Evolutionary conservation across 2,113 vertebrate species (phyloP), one percentile per base, ranked within the genome.

Genomic region (Erinaceus europaeus): DNA sequence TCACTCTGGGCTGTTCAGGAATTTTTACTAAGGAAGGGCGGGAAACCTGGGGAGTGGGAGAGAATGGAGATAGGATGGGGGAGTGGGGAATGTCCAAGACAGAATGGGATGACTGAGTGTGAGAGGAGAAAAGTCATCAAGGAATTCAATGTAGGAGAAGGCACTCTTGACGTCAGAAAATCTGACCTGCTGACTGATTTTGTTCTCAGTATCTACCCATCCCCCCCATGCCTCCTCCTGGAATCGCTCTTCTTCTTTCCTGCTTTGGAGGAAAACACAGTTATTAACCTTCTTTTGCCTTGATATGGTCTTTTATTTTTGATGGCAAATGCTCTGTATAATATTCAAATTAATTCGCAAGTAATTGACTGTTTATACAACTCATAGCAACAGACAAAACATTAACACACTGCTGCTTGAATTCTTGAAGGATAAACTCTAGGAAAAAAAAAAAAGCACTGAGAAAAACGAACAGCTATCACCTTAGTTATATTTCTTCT

Each of bases 101-200:
- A 94, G 94, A 87, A 76, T 14, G 92, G 94, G 94, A 94, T 88
- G 94, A 94, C 36, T 83, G n/a, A n/a, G 87, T 90, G 85, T 92
- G 94, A 84, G 57, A 93, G 94, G 68, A 94, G 92, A 94, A 95
- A 93, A 93, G 78, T 80, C 80, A 94, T 95, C 95, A 93, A 95
- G 94, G 93, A 89, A 96, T 88, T 96, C 94, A 94, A 95, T 96
- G 95, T 96, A 88, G 72, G 93, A 96, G 50, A 57, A 57, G 27
- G 29, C 25, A 57, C 29, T 57, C 55, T 57, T 27, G 23, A 57
- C 29, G 12, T 8, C 55, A 57, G 75, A 96, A 94, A 95, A 94
- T 83, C 55, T 78, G 92, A 96, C 94, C 92, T 87, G 90, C 92
- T 84, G 80, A 90, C 82, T 95, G 86, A 88, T 89, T 94, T 90